Conservation (phyloP, 2,113 vertebrate species). For the Daubentonia madagascariensis region DNA sequence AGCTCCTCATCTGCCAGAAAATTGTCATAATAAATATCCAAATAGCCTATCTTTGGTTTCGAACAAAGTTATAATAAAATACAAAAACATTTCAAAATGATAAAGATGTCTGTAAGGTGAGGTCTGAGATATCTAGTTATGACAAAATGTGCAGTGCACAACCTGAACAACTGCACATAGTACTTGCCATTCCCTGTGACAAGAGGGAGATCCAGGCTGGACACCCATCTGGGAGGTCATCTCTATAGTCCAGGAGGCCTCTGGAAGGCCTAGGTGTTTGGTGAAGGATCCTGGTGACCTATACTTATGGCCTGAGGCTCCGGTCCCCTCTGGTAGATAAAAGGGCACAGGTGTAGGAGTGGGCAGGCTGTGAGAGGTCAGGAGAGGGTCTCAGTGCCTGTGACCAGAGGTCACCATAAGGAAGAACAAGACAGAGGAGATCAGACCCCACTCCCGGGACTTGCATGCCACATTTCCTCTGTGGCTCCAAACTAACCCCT, state of each 20-base stretch:
- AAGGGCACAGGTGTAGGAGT: not conserved
- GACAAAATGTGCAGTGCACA: not conserved
- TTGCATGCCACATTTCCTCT: not conserved
- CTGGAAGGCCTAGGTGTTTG: not conserved
- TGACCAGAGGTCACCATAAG: not conserved
- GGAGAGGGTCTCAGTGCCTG: not conserved
- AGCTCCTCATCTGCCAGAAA: not conserved
- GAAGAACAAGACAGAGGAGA: not conserved
- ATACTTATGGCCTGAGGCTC: not conserved
- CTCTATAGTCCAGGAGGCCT: not conserved
- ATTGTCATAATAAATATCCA: not conserved
- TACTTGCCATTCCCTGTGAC: not conserved
- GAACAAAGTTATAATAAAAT: not conserved
- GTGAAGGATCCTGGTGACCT: not conserved
- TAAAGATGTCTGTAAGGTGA: not conserved
- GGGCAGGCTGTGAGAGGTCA: not conserved
- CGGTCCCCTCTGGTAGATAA: not conserved
- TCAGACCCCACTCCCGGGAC: not conserved
- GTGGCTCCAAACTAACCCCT: not conserved
- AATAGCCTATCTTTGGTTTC: not conserved
- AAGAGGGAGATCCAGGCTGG: not conserved
- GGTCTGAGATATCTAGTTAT: not conserved
- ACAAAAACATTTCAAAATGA: not conserved
- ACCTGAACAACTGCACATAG: not conserved
- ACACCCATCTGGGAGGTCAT: not conserved